Evolutionary conservation across 1,140 invertebrate species (phyloP), one percentile per base, ranked within the genome.

Genomic region (Nebria ingens): DNA sequence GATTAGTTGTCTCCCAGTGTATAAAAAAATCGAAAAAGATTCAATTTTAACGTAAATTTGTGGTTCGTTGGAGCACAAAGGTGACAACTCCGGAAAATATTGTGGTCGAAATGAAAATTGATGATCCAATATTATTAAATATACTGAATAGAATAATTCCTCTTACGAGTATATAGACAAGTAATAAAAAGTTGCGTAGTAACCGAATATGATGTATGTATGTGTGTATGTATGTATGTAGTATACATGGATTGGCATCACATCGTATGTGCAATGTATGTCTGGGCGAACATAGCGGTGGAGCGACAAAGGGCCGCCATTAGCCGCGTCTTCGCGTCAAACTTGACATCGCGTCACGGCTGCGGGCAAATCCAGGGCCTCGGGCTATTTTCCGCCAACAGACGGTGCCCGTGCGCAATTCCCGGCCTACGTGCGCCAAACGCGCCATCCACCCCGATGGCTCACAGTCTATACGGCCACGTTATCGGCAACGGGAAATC

Each of bases 291-390:
- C 15, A 45, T 6, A 45, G 53, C 50, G 42, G 52, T 50, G 52
- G 58, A 51, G 58, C 60, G 62, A 65, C 62, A 63, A 63, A 63
- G 62, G 60, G 59, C 54, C 58, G 59, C 62, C 64, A 63, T 65
- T 65, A 63, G 63, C 60, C 60, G 63, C 60, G 59, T 63, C 63
- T 63, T 59, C 58, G 50, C 60, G 64, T 65, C 64, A 63, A 63
- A 63, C 57, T 65, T 63, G 62, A 63, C 64, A 62, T 62, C 62
- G 59, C 64, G 57, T 65, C 62, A 63, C 60, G 59, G 59, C 62
- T 62, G 55, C 62, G 62, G 60, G 60, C 62, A 61, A 58, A 65
- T 65, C 62, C 62, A 58, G 58, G 56, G 60, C 62, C 58, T 51
- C 54, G 58, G 62, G 63, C 61, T 59, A 63, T 63, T 59, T 61